phyloP scores from a whole-genome alignment of 2,888 invertebrate genomes.

The Heliconius ismenius region DNA sequence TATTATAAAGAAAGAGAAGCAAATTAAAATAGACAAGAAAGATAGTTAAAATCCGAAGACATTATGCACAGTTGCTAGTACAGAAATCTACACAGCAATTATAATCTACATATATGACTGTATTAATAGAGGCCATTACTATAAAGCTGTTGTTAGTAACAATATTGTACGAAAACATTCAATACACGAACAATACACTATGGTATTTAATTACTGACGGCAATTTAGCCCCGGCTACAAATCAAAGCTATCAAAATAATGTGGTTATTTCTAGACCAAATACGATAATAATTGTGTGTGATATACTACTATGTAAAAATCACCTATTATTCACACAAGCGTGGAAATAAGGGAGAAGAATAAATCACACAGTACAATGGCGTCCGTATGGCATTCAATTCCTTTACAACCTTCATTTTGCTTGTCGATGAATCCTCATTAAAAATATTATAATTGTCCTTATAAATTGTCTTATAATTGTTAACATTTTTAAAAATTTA shows the following conservation, averaged over 20 bases:
- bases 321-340: conserved; percentile 26
- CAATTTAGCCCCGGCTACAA: neutral
- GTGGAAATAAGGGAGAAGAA: conserved; percentile 36
- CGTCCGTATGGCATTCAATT: conserved; percentile 40
- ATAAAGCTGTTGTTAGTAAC: conserved; percentile 9
- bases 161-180: neutral
- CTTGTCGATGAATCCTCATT: conserved; percentile 20
- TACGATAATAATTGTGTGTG: neutral
- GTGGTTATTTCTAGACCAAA: neutral
- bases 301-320: neutral
- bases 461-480: conserved; percentile 24
- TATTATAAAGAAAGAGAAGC: neutral
- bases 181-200: neutral
- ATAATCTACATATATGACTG: conserved; percentile 35
- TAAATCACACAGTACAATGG: conserved; percentile 36
- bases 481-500: conserved; percentile 58
- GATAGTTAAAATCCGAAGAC: neutral
- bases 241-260: conserved; percentile 5
- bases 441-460: conserved; percentile 19
- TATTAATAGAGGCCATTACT: conserved; percentile 31
- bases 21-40: neutral
- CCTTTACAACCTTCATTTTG: conserved; percentile 32
- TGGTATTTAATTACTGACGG: neutral
- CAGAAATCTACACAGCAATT: conserved; percentile 40
- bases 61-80: conserved; percentile 30